Percentiles rank a stretch among this genome's conserved stretches.
phyloP scores from a whole-genome alignment of 2,113 vertebrate genomes.

The Epinephelus cyanopodus region DNA sequence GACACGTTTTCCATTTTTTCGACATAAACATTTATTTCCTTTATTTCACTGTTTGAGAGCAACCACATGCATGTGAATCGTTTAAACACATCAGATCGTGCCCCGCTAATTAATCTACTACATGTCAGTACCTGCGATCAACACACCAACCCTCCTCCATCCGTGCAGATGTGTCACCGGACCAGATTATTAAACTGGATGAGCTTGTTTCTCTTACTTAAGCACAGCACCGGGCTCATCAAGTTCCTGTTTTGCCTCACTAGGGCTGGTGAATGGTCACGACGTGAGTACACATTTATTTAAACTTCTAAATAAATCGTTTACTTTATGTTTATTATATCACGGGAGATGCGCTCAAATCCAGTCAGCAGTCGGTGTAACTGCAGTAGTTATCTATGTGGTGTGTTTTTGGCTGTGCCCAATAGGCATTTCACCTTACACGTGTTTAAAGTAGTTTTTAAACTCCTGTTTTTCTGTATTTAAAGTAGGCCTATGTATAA shows the following conservation, averaged over 20 bases:
- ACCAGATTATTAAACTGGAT: background rate
- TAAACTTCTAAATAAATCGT: background rate
- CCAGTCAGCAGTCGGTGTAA: background rate
- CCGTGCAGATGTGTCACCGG: background rate
- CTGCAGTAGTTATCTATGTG: background rate
- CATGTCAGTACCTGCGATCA: background rate
- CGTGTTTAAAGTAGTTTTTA: background rate
- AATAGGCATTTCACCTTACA: background rate
- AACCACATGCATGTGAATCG: rapidly evolving
- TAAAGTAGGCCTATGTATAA: background rate
- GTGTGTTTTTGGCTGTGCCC: background rate
- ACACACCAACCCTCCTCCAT: background rate
- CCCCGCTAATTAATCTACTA: background rate
- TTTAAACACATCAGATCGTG: background rate
- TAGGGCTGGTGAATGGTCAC: background rate
- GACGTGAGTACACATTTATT: background rate
- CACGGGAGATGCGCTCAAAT: too few species aligned
- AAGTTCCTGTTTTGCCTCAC: background rate
- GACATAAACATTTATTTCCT: background rate
- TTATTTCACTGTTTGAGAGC: background rate
- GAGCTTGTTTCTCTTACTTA: background rate
- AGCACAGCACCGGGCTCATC: background rate
- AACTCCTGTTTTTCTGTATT: background rate
- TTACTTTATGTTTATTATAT: background rate
- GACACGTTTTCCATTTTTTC: background rate